These are phyloP conservation scores for Antechinus stuartii DNA, from an alignment of 2,113 vertebrate genomes.

Conservation along the genomic window DNA sequence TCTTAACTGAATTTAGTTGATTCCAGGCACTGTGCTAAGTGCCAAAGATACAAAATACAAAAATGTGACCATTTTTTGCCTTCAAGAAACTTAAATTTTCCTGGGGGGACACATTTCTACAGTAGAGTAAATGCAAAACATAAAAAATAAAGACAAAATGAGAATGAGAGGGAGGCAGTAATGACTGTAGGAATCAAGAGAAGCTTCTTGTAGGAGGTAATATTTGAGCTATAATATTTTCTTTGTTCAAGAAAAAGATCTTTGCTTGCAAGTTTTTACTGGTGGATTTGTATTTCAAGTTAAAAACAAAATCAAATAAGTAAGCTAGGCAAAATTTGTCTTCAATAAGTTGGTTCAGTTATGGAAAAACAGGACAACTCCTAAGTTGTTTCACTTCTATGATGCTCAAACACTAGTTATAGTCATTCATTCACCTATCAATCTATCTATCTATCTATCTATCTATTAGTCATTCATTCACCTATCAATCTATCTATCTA, in stretches of 20 bases:
- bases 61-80: not conserved
- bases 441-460: no score
- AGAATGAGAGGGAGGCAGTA: not conserved
- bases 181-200: not conserved
- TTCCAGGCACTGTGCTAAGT: not conserved
- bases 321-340: constrained; percentile 25
- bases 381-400: not conserved
- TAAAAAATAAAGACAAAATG: not conserved
- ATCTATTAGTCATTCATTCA: not conserved
- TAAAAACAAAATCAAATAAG: constrained; percentile 26
- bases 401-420: not conserved
- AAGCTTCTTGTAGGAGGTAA: not conserved
- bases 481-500: no score
- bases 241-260: constrained; percentile 30
- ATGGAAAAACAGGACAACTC: no score
- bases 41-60: not conserved
- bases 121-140: not conserved
- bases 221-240: constrained; percentile 35
- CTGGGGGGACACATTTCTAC: not conserved
- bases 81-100: not conserved
- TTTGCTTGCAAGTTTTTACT: not conserved
- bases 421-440: not conserved
- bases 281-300: not conserved
- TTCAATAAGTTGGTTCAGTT: not conserved
- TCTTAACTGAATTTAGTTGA: not conserved